Evolutionary conservation across 2,888 invertebrate genomes (phyloP), one percentile per base, ranked within the genome.

Genomic region (Xanthia togata): DNA sequence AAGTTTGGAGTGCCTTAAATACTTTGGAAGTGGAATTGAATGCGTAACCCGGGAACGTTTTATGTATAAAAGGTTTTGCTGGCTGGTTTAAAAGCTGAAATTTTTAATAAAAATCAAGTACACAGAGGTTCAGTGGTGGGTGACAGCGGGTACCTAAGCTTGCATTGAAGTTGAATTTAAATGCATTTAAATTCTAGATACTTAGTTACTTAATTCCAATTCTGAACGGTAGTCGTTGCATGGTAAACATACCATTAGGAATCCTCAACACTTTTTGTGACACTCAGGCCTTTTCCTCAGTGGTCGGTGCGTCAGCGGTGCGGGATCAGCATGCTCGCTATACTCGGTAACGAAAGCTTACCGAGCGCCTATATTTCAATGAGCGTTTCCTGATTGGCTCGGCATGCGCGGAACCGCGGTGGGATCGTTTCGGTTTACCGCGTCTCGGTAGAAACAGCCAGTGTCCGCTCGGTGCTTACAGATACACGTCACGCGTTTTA

Each of bases 21-120:
- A 71, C 86, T 86, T 83, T 69, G 26, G 11, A 76, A 86, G 68
- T 79, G 35, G 62, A 83, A 86, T 86, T 79, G 79, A 84, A 84
- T 71, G 68, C 53, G 83, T 69, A 47, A 62, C 62, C 70, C 44
- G 55, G 60, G 12, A 79, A 62, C 62, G 38, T 35, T 80, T 81
- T 70, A 76, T 50, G 67, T 62, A 70, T 76, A 69, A 76, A 71
- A 76, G 63, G 68, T 81, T 84, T 81, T 60, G 23, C 38, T 64
- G 23, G 1, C 2, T 12, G 35, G 11, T 60, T 72, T 69, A 67
- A 68, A 65, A 73, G 31, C 12, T 47, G 4, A 68, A 50, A 50
- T 50, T 75, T 71, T 71, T 67, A 60, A 14, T 80, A 80, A 74
- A 84, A 84, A n/a, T 70, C 65, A 62, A 84, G 80, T 70, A 69